Evolutionary conservation across 2,113 vertebrate genomes (phyloP), one percentile per base, ranked within the genome.

Genomic region (Trematomus loennbergii): DNA sequence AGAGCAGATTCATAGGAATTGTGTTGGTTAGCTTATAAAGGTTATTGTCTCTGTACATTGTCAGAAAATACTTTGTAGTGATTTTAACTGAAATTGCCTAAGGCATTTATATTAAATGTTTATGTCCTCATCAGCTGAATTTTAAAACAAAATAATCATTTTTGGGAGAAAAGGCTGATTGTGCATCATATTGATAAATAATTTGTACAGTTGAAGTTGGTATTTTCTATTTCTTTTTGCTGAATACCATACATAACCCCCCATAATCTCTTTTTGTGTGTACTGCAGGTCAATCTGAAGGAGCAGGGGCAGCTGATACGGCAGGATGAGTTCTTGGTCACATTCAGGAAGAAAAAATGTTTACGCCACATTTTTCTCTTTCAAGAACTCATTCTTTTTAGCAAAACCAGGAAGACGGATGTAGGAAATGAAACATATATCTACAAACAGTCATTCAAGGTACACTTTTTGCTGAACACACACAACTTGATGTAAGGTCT

Each of bases 371-470:
- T 95, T 72, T 96, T 96, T 63, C 94, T 96, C 59, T 96, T 96
- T 71, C 94, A 94, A 86, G 95, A 96, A 29, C 94, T 96, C 73
- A 20, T 96, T 50, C 94, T 96, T 64, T 95, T 96, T 62, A 96
- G 95, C 86, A 96, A 96, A 78, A 96, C 95, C 20, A 94, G 90
- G 20, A 95, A 89, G 58, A 94, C 94, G 0, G 92, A 94, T 1
- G 87, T 94, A 5, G 94, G 94, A 20, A 95, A 95, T 86, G 95
- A 95, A 75, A 92, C 92, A 0, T 95, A 96, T 8, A 78, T 95
- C 84, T 96, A 95, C 86, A 96, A 96, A 72, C 94, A 96, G 78
- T 96, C 95, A 7, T 96, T 96, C 78, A 96, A 96, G 94, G 95
- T 96, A 87, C n/a, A 33, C 3, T 5, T 36, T 13, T 16, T n/a